These are phyloP conservation scores for Tinamus major DNA, from an alignment of 2,797 vertebrate genomes.

Conservation along the genomic window DNA sequence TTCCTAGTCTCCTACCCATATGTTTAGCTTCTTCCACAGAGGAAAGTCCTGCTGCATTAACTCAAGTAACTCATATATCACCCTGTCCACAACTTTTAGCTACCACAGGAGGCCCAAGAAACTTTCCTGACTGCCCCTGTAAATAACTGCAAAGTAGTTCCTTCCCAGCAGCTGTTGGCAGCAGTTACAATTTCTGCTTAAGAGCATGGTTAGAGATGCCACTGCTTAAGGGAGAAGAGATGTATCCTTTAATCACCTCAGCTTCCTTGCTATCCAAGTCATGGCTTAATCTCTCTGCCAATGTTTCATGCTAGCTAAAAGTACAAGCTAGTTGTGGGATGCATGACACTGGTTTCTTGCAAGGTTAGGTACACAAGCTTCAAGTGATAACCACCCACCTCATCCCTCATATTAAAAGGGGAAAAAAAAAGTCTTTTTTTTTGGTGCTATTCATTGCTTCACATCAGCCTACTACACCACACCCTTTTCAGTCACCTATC, in stretches of 20 bases:
- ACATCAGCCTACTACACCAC: too few species aligned
- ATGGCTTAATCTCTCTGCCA: background rate
- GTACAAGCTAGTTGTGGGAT: too few species aligned
- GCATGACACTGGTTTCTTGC: too few species aligned
- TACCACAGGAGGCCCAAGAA: background rate
- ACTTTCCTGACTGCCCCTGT: background rate
- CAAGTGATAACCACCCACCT: accelerated
- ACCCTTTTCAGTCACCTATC: too few species aligned
- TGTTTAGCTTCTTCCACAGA: accelerated
- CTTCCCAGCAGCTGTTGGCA: background rate
- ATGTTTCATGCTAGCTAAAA: accelerated
- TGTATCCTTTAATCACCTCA: background rate
- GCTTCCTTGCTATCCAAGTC: background rate
- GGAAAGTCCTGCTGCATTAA: background rate
- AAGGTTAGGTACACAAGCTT: background rate
- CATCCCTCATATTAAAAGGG: accelerated
- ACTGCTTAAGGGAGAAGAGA: background rate
- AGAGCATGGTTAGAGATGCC: background rate
- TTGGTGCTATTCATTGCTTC: background rate
- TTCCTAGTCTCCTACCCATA: background rate
- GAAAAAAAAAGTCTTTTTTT: accelerated
- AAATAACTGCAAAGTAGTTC: accelerated
- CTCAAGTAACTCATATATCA: background rate
- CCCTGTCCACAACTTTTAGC: background rate
- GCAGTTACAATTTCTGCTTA: background rate